Percentiles rank a stretch among this genome's conserved stretches.
Evolutionary conservation across 2,113 vertebrate genomes (phyloP).

Genomic region (Saguinus midas): DNA sequence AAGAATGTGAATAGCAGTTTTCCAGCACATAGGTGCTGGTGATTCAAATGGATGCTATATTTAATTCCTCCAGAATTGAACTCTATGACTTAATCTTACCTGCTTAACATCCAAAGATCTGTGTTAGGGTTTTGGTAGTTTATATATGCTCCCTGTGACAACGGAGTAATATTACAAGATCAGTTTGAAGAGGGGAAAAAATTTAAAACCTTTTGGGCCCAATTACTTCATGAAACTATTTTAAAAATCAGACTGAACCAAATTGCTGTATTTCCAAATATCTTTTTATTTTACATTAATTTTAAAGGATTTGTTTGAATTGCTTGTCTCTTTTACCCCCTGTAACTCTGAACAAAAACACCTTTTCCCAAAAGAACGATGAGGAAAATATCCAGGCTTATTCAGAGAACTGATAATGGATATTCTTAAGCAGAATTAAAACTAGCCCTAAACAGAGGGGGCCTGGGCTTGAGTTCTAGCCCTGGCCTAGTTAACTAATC

Average conservation of each 20-base stretch:
- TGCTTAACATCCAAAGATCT: slow-evolving; percentile 81
- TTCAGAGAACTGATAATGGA: not conserved
- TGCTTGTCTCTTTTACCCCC: slow-evolving; percentile 69
- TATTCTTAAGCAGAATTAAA: slow-evolving; percentile 11
- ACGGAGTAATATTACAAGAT: slow-evolving; percentile 72
- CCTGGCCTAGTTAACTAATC: not conserved
- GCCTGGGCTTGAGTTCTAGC: not conserved
- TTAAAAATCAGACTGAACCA: slow-evolving; percentile 74
- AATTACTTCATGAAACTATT: slow-evolving; percentile 77
- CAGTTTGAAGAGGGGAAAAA: slow-evolving; percentile 52
- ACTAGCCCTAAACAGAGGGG: not conserved
- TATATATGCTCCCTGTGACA: slow-evolving; percentile 74
- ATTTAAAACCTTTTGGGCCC: slow-evolving; percentile 74
- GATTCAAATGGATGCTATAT: slow-evolving; percentile 66
- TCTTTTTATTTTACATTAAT: slow-evolving; percentile 72
- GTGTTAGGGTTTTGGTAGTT: slow-evolving; percentile 78
- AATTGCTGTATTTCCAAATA: slow-evolving; percentile 74
- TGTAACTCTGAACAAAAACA: slow-evolving; percentile 71
- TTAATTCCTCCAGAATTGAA: slow-evolving; percentile 73
- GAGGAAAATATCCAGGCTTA: slow-evolving; percentile 35
- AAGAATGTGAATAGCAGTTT: slow-evolving; percentile 60
- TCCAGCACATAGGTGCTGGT: slow-evolving; percentile 49
- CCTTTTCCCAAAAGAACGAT: slow-evolving; percentile 57
- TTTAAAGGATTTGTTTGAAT: slow-evolving; percentile 73
- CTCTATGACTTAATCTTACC: slow-evolving; percentile 81